Evolutionary conservation across 2,888 invertebrate species (phyloP), one percentile per base, ranked within the genome.

Genomic region (Spilosoma lubricipeda): DNA sequence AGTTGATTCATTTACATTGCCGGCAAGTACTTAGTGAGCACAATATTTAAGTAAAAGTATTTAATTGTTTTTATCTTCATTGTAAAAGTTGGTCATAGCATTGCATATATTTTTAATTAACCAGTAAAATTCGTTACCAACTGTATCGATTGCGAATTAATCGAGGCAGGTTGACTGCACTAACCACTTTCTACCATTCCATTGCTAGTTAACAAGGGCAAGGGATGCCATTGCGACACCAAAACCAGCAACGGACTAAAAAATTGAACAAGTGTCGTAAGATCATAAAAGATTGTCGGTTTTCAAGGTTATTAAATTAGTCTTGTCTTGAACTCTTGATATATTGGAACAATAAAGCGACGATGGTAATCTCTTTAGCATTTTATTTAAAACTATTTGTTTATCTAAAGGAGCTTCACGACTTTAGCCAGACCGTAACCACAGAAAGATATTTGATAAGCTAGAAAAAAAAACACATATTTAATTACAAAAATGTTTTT

Each of bases 121-220:
- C 75, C 69, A 63, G 39, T 71, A 77, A 81, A 83, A 80, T 78
- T 81, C 76, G 74, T n/a, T 48, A 73, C 33, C 71, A 45, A 72
- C 70, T 59, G 77, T 69, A 65, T 63, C 69, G n/a, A 48, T 84
- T 79, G 69, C 74, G 77, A 67, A 83, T 79, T 33, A 71, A 76
- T 79, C 80, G 65, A 23, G 27, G 27, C 23, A 63, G 30, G 11
- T 70, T 30, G 66, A 64, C 68, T 13, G 27, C 36, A 27, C 36
- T 30, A 18, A 70, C 74, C 69, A 79, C 80, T 82, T 82, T 81
- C 68, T 74, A 73, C 67, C 76, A 56, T 20, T 76, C 64, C 75
- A 79, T 65, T 76, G 74, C 74, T 70, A 42, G 39, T 48, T 70
- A 27, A 39, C 74, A 78, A 80, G 73, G 74, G 73, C n/a, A 42